These are phyloP conservation scores for Aphyosemion australe DNA, from an alignment of 2,113 vertebrate genomes.

Conservation along the genomic window DNA sequence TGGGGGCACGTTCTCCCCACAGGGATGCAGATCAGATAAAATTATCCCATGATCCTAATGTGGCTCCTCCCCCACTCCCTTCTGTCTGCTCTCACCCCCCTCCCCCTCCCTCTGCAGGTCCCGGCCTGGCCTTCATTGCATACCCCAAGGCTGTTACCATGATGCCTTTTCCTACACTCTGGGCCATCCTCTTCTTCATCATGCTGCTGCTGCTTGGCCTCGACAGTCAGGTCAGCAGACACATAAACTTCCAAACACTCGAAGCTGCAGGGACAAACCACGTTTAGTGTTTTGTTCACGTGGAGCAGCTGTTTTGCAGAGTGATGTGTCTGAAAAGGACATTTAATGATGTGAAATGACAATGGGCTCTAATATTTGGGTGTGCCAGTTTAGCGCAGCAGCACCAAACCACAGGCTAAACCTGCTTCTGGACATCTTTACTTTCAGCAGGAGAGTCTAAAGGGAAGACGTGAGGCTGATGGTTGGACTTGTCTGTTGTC, in stretches of 20 bases:
- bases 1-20: constrained; percentile 23
- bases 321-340: too few species aligned
- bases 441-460: not conserved
- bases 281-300: not conserved
- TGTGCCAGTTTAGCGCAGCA: too few species aligned
- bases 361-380: too few species aligned
- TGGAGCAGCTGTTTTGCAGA: too few species aligned
- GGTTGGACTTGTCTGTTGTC: constrained; percentile 12
- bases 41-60: constrained; percentile 52
- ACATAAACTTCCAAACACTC: not conserved
- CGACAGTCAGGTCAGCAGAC: constrained; percentile 93
- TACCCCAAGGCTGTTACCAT: constrained; percentile 98
- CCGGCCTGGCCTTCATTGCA: constrained; percentile 97
- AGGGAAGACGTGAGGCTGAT: not conserved
- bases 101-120: constrained; percentile 84
- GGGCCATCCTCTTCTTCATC: constrained; percentile 98
- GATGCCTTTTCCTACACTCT: constrained; percentile 98
- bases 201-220: constrained; percentile 99
- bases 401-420: too few species aligned
- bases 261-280: not conserved
- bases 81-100: constrained; percentile 44
- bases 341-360: too few species aligned
- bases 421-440: too few species aligned
- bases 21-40: constrained; percentile 63
- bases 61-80: constrained; percentile 14